These are phyloP conservation scores for Drosophila biarmipes DNA, from an alignment of 1,140 invertebrate genomes.

Conservation along the genomic window DNA sequence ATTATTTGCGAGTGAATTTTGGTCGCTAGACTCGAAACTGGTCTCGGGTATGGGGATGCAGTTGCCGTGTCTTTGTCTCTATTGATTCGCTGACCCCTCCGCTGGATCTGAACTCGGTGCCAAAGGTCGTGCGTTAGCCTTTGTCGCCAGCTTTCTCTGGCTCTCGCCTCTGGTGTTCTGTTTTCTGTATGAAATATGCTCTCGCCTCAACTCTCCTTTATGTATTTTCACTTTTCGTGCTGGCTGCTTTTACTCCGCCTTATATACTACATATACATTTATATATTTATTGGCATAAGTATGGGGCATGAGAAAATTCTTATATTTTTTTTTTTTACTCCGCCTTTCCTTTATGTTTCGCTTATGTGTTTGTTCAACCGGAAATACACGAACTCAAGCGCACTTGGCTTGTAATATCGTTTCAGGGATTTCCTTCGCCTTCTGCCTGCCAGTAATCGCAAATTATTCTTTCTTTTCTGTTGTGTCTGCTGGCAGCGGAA, in stretches of 20 bases:
- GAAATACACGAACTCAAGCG: conserved; percentile 83
- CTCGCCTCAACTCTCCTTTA: conserved; percentile 37
- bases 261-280: conserved; percentile 23
- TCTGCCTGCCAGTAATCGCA: conserved; percentile 75
- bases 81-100: conserved; percentile 67
- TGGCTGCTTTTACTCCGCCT: conserved; percentile 34
- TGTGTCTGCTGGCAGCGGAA: conserved; percentile 70
- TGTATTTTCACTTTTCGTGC: conserved; percentile 80
- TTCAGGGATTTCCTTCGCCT: conserved; percentile 62
- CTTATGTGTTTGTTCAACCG: conserved; percentile 84
- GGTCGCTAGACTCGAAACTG: conserved; percentile 31
- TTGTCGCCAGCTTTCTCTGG: conserved; percentile 65
- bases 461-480: conserved; percentile 65
- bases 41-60: conserved; percentile 8
- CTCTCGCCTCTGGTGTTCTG: conserved; percentile 52
- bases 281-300: conserved; percentile 40
- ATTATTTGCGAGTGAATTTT: conserved; percentile 84
- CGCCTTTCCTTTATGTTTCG: conserved; percentile 78
- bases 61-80: conserved; percentile 32
- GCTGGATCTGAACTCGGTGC: conserved; percentile 71
- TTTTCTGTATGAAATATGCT: conserved; percentile 76
- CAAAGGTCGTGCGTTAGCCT: conserved; percentile 80
- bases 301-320: conserved; percentile 35
- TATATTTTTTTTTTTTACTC: conserved; percentile 36
- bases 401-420: conserved; percentile 72